These are phyloP conservation scores for Xylota sylvarum DNA, from an alignment of 2,888 invertebrate genomes.

Conservation along the genomic window DNA sequence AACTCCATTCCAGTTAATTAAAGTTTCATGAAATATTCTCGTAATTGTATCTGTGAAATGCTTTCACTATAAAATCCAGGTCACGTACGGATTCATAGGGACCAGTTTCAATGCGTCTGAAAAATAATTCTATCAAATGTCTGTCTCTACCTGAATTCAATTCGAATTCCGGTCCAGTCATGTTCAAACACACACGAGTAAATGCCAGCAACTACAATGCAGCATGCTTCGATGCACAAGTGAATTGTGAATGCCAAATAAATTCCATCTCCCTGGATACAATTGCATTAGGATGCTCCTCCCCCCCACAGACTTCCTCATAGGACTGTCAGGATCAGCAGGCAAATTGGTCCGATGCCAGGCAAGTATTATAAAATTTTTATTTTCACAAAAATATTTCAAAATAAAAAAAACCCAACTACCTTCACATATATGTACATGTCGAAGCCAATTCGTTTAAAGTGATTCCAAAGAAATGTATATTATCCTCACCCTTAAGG, in stretches of 20 bases:
- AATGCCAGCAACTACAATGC: neutral
- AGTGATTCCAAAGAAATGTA: slow-evolving; percentile 22
- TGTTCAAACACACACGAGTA: neutral
- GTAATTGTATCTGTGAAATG: neutral
- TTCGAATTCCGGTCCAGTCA: slow-evolving; percentile 23
- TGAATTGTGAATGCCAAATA: neutral
- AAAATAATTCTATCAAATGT: slow-evolving; percentile 32
- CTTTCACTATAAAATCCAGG: slow-evolving; percentile 33
- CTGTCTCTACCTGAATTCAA: slow-evolving; percentile 31
- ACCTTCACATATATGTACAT: neutral
- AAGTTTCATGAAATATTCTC: slow-evolving; percentile 53
- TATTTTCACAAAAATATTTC: slow-evolving; percentile 36
- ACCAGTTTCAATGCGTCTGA: slow-evolving; percentile 28
- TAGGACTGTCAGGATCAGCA: neutral
- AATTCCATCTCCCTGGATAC: neutral
- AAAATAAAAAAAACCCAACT: neutral
- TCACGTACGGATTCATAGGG: slow-evolving; percentile 42
- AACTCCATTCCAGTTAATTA: slow-evolving; percentile 63
- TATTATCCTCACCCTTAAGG: slow-evolving; percentile 3
- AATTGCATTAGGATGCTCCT: neutral
- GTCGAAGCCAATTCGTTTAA: slow-evolving; percentile 33
- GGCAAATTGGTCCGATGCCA: slow-evolving; percentile 67
- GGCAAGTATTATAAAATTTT: slow-evolving; percentile 35
- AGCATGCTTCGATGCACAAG: neutral
- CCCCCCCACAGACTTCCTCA: too few relatives aligned